A percentile compares a stretch with the other conserved stretches of the same genome.
phyloP scores from a whole-genome alignment of 2,888 invertebrate genomes.

The Prostheceraeus crozeri region DNA sequence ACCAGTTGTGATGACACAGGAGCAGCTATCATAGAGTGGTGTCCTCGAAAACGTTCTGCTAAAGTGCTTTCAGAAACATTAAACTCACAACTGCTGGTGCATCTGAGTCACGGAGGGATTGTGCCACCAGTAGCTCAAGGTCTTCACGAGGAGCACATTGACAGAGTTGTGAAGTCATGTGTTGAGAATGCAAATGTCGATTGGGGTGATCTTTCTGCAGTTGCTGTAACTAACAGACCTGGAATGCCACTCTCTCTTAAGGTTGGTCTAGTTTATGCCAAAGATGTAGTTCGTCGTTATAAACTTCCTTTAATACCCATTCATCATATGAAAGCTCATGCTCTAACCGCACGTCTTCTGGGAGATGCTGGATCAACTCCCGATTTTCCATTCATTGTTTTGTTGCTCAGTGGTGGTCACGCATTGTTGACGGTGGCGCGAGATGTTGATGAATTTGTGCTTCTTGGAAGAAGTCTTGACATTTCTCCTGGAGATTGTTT shows the following conservation, averaged over 20 bases:
- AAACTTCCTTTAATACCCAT: slow-evolving; percentile 75
- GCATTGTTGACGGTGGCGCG: slow-evolving; percentile 67
- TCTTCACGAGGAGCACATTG: slow-evolving; percentile 72
- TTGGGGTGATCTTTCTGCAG: slow-evolving; percentile 67
- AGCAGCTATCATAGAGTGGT: slow-evolving; percentile 74
- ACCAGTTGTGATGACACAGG: slow-evolving; percentile 97
- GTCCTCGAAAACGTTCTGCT: too few relatives aligned
- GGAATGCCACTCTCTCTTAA: slow-evolving; percentile 70
- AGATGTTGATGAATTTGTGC: slow-evolving; percentile 67
- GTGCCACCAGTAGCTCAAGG: slow-evolving; percentile 76
- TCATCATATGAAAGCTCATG: slow-evolving; percentile 99
- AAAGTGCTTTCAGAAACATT: slow-evolving; percentile 63
- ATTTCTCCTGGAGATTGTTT: slow-evolving; percentile 86
- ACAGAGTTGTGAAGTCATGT: slow-evolving; percentile 63
- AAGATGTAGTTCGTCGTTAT: slow-evolving; percentile 57
- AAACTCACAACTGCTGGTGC: too few relatives aligned
- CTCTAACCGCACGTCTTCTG: slow-evolving; percentile 74
- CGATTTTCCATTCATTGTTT: slow-evolving; percentile 76
- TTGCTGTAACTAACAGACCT: slow-evolving; percentile 84
- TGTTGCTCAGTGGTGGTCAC: slow-evolving; percentile 88
- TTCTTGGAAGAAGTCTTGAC: slow-evolving; percentile 72
- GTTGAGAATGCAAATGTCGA: slow-evolving; percentile 60
- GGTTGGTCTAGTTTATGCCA: slow-evolving; percentile 76
- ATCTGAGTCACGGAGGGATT: slow-evolving; percentile 75
- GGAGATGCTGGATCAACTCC: too few relatives aligned